Base-by-base conservation (phyloP, 2,888 invertebrate species). In the Zaprionus bogoriensis region DNA sequence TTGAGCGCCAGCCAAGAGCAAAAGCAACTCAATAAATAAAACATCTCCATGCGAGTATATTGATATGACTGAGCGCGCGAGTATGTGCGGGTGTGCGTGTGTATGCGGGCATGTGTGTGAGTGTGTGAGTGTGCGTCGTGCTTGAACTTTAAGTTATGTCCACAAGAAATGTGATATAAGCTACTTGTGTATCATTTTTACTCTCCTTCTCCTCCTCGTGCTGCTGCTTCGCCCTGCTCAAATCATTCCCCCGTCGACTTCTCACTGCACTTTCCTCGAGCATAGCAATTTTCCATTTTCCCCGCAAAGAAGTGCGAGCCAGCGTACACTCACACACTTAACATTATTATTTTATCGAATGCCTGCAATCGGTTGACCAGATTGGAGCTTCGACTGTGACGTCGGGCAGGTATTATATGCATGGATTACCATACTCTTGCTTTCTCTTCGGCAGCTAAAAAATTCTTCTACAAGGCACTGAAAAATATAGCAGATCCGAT, bases 11-110 rank as follows among this genome's bases (percentile, higher is more conserved):
- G 45, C 72, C 45, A 30, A 32, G 57, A 46, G 50, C 60, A 53
- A 50, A 47, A 53, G 66, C 60, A 64, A 65, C 71, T 80, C 71
- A 77, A 77, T 77, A 80, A 77, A 77, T 77, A 77, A 77, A 61
- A 62, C 60, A 81, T 63, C 69, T 55, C 32, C 23, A 41, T 9
- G 27, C 28, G 32, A 30, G 19, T 42, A 10, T 9, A 44, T 38
- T 22, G 41, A 41, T 41, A 41, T 19, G 38, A 39, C 19, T 17
- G 20, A 36, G 32, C 32, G 32, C 32, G 4, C 17, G 4, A 3
- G 17, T 19, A 4, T 39, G 20, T 39, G n/a, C 2, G 38, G 17
- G 10, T 20, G 38, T 4, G 38, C 2, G 20, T 20, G 38, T 39
- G 10, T 22, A 3, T 5, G 14, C 3, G 36, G 2, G 36, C 17